Conservation (phyloP, 2,797 vertebrate species). For the Etheostoma perlongum region DNA sequence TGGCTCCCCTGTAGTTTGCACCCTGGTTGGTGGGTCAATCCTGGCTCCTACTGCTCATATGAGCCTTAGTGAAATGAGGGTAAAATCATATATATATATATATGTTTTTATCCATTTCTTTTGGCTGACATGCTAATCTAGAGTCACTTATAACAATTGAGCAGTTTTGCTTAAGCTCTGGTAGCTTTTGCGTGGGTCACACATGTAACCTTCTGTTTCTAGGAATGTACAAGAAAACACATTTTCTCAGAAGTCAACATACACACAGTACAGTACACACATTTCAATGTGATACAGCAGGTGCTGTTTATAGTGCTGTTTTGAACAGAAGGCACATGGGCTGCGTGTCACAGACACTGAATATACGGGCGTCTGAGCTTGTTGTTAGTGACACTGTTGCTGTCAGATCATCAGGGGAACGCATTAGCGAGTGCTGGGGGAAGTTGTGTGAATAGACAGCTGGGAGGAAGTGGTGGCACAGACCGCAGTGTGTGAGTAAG, state of each 20-base stretch:
- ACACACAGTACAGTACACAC: too few species aligned
- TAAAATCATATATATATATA: background rate
- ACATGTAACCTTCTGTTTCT: background rate
- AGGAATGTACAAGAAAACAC: background rate
- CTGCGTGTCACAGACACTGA: background rate
- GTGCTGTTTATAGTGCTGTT: background rate
- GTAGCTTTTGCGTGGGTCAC: background rate
- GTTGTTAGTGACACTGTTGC: conserved; percentile 56
- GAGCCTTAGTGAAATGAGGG: too few species aligned
- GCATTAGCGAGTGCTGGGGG: conserved; percentile 65
- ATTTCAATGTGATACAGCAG: background rate
- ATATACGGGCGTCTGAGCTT: background rate
- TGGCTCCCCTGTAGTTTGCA: too few species aligned
- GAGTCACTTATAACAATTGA: background rate
- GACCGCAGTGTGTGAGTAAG: conserved; percentile 60
- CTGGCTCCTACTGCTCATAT: too few species aligned
- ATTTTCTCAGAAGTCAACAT: conserved; percentile 30
- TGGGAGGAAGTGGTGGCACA: conserved; percentile 74
- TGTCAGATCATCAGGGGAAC: conserved; percentile 26
- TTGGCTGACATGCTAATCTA: background rate
- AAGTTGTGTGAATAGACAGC: conserved; percentile 75
- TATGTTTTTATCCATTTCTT: background rate
- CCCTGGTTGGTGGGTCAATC: too few species aligned
- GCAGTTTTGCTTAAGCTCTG: background rate
- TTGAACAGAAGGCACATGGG: background rate